Evolutionary conservation across 2,797 vertebrate genomes (phyloP), one percentile per base, ranked within the genome.

Genomic region (Morus bassanus): DNA sequence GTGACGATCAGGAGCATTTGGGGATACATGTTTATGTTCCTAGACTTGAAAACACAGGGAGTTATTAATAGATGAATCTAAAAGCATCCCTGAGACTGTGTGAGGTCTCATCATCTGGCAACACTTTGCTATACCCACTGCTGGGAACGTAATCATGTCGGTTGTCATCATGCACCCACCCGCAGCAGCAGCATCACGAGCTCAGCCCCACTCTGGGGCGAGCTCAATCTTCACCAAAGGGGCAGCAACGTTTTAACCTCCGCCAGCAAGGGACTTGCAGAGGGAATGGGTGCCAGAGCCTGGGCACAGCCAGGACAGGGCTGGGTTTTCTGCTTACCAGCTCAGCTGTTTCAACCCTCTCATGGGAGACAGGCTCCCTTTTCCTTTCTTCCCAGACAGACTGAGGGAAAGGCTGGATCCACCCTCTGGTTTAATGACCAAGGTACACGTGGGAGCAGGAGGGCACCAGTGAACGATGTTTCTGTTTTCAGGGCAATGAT

Each of bases 21-120:
- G n/a, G 85, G 70, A 95, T 94, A 92, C 39, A 10, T 91, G 87
- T 91, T 96, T 94, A 88, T 88, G 67, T 65, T 91, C 85, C 37
- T 59, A 88, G 91, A 65, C 83, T 88, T 30, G 41, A 92, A 95
- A 95, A 89, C 79, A 41, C 5, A 28, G 54, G 61, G 73, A 88
- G 87, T 90, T 96, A 94, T 94, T 95, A 91, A 89, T 73, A 96
- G 85, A 75, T 1, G 4, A 75, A 88, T 78, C 82, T 84, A 88
- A 94, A 92, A 88, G 61, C 67, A 85, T 89, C 89, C 31, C 64
- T 37, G 77, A 69, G 70, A 51, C 84, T 16, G 87, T 60, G 89
- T 85, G 53, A 85, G 88, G 82, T 91, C 91, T 94, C 72, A 87
- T 91, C 87, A 93, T 80, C 85, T 76, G 69, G 89, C 89, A 83